Conservation (phyloP, 2,888 invertebrate genomes). For the Leucophenga maculata region DNA sequence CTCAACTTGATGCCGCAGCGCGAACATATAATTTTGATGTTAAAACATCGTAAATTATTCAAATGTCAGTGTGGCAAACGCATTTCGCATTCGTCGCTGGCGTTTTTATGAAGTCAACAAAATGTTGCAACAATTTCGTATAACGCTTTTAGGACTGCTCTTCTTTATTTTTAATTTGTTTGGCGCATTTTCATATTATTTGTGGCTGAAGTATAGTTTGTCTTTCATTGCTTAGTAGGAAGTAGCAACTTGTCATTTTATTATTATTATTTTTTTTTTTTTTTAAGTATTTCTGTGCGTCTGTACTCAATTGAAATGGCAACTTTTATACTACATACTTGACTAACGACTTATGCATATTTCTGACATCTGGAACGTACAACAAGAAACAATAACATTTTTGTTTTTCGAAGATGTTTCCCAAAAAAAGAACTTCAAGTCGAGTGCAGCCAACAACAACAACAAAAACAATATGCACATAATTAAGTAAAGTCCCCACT, state of each 20-base stretch:
- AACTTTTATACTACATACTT: constrained; percentile 11
- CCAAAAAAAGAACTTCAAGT: constrained; percentile 5
- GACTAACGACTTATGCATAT: constrained; percentile 48
- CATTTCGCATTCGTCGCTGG: constrained; percentile 32
- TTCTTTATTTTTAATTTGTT: constrained; percentile 3
- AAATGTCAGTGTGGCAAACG: constrained; percentile 65
- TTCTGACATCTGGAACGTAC: constrained; percentile 67
- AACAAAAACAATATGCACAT: constrained; percentile 24
- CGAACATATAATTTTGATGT: constrained; percentile 69
- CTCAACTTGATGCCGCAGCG: constrained; percentile 37
- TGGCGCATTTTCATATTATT: background rate
- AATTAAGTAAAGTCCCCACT: constrained; percentile 48
- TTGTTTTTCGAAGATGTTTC: constrained; percentile 22
- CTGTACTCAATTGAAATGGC: constrained; percentile 56
- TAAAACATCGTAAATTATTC: constrained; percentile 72
- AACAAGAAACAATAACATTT: constrained; percentile 24
- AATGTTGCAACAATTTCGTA: constrained; percentile 24
- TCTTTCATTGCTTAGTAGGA: constrained; percentile 28
- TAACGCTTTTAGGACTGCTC: background rate
- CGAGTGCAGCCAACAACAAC: background rate
- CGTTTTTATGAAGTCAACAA: constrained; percentile 28
- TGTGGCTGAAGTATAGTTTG: no score
- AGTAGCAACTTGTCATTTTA: constrained; percentile 41
- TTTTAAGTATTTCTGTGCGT: constrained; percentile 23
- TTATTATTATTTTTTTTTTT: constrained; percentile 27